Base-by-base conservation (phyloP, 1,140 invertebrate genomes). In the Pteromalus puparum region DNA sequence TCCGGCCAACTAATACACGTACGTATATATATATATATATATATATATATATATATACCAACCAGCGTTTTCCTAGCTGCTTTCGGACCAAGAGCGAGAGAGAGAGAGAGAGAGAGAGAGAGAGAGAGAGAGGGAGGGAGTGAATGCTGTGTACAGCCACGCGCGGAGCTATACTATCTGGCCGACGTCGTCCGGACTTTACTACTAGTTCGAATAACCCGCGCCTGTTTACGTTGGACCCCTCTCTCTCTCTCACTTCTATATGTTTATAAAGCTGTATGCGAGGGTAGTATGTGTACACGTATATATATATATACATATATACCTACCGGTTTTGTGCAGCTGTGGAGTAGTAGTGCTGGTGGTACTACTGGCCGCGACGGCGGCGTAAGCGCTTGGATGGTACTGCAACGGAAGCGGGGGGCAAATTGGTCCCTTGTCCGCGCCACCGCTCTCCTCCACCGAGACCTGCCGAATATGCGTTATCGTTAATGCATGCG, bases 351-450 rank as follows among this genome's bases (percentile, higher is more conserved):
- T 91, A 74, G 91, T 92, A 74, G 89, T 92, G n/a, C 87, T 84
- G n/a, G 88, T 84, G 13, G 88, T 87, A 42, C 53, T 81, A 85
- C 42, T 68, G 18, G 75, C 65, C 21, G 73, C 53, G 18, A 81
- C 53, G 61, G 61, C 73, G 83, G 86, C 87, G 86, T 92, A 92
- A 83, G 88, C 85, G 81, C 89, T 89, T 72, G 90, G 89, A 83
- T 92, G 91, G 82, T 93, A 93, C 87, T 92, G 91, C 76, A 90
- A 87, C 81, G 91, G 92, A 86, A 92, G 89, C 72, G 92, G 91
- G 61, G 91, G 92, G 89, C 91, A 93, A 91, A 93, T 92, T 91
- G 91, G 92, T 90, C 92, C 91, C 90, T 93, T 93, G 90, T 92
- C 89, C 87, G 85, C 88, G 68, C 82, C 82, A 67, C 87, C 87